Evolutionary conservation across 2,888 invertebrate species (phyloP).

Genomic region (Drosophila macrothrix): DNA sequence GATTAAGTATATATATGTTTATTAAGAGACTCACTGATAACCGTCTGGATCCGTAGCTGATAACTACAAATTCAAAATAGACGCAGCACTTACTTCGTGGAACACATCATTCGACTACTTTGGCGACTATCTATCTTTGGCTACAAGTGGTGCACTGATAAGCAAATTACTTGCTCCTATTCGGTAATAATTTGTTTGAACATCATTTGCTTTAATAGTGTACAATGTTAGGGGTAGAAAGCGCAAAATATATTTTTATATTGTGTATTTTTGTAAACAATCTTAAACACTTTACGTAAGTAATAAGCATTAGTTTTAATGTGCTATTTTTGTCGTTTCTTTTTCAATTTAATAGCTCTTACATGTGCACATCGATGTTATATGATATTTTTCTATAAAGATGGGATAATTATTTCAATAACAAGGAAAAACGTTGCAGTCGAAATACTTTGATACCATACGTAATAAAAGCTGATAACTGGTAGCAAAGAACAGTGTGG

Average conservation of each 20-base stretch:
- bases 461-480: no score
- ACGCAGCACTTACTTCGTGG: constrained; percentile 1
- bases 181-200: background rate
- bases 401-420: no score
- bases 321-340: background rate
- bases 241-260: background rate
- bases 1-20: constrained; percentile 16
- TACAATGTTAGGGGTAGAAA: background rate
- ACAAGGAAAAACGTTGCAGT: no score
- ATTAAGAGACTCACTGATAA: constrained; percentile 27
- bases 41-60: constrained; percentile 25
- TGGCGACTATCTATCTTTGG: background rate
- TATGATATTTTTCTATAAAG: background rate
- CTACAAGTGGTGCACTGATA: constrained; percentile 22
- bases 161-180: background rate
- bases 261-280: background rate
- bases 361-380: background rate
- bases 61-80: constrained; percentile 19
- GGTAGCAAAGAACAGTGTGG: no score
- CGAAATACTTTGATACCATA: no score
- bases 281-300: background rate
- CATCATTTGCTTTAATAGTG: background rate
- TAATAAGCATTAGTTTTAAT: background rate
- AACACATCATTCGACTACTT: constrained; percentile 11
- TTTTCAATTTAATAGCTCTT: background rate